These are phyloP conservation scores for Rhinophrynus dorsalis DNA, from an alignment of 2,797 vertebrate species.

Conservation along the genomic window DNA sequence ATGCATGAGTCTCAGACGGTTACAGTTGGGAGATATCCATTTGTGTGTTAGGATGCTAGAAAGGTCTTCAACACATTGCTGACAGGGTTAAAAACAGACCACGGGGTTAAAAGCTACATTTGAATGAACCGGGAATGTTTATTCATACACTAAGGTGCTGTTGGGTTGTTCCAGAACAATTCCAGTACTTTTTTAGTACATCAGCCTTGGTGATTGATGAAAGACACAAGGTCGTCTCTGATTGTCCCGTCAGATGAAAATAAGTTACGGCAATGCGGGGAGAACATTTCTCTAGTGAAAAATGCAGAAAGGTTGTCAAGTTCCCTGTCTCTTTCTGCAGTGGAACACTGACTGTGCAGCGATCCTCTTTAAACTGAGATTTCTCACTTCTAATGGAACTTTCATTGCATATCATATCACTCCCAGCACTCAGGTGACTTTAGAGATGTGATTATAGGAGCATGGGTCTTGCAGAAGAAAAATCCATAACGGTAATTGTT, in stretches of 20 bases:
- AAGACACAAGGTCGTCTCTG: slow-evolving; percentile 45
- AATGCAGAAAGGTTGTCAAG: slow-evolving; percentile 59
- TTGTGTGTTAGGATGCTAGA: too few species aligned
- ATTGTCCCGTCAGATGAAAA: slow-evolving; percentile 52
- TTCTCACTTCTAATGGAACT: slow-evolving; percentile 57
- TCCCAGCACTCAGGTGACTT: slow-evolving; percentile 62
- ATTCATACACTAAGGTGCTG: too few species aligned
- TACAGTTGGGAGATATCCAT: too few species aligned
- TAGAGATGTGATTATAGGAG: slow-evolving; percentile 56
- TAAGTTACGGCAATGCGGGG: slow-evolving; percentile 48
- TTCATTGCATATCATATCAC: slow-evolving; percentile 57
- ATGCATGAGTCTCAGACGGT: too few species aligned
- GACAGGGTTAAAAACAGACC: too few species aligned
- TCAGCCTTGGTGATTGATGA: background rate
- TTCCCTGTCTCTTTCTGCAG: slow-evolving; percentile 59
- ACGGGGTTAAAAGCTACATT: too few species aligned
- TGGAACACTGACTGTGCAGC: slow-evolving; percentile 61
- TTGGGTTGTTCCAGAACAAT: too few species aligned
- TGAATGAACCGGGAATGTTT: too few species aligned
- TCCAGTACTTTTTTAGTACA: too few species aligned
- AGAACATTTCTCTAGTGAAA: slow-evolving; percentile 60
- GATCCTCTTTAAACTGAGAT: slow-evolving; percentile 61
- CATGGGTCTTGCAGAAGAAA: slow-evolving; percentile 55
- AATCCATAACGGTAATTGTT: slow-evolving; percentile 53
- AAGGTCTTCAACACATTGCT: too few species aligned